Conservation (phyloP, 2,113 vertebrate genomes). For the Pseudorasbora parva region DNA sequence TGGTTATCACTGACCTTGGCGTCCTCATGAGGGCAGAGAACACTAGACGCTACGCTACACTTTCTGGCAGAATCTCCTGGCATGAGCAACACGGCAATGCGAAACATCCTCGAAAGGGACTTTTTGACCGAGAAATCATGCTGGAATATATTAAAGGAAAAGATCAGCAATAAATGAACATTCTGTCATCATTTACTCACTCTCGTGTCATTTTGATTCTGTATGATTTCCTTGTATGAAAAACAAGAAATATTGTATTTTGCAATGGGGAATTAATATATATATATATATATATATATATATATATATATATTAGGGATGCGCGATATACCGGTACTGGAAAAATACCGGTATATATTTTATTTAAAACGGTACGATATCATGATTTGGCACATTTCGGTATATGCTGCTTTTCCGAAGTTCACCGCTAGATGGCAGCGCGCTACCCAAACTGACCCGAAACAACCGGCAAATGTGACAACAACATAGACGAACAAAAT, state of each 20-base stretch:
- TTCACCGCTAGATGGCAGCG: no score
- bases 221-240: background rate
- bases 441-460: no score
- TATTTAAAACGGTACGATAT: no score
- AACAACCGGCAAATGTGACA: no score
- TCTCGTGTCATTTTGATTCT: background rate
- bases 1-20: conserved; percentile 30
- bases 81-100: conserved; percentile 16
- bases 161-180: background rate
- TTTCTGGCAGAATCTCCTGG: conserved; percentile 21
- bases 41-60: background rate
- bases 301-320: no score
- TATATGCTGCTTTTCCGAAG: no score
- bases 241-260: background rate
- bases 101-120: background rate
- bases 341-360: no score
- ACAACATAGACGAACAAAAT: no score
- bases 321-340: no score
- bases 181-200: background rate
- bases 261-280: background rate
- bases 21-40: background rate
- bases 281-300: no score
- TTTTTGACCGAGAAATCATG: background rate
- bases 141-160: background rate
- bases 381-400: no score